Evolutionary conservation across 2,797 vertebrate species (phyloP).

Genomic region (Platyrinchus mystaceus): DNA sequence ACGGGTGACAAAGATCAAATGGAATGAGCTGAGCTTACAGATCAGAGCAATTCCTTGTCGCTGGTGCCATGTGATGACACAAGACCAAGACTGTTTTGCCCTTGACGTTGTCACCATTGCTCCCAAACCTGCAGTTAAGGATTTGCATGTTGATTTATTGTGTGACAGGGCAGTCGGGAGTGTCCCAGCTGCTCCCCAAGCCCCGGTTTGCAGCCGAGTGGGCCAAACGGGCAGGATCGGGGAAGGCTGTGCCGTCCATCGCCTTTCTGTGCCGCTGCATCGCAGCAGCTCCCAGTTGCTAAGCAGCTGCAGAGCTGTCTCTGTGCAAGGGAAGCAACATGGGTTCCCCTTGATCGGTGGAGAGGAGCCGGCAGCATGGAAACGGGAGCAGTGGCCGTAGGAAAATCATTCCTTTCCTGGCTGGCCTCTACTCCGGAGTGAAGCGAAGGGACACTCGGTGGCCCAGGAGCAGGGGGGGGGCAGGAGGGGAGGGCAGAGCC

Average conservation of each 20-base stretch:
- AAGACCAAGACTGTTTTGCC: not conserved
- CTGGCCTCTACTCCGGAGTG: not conserved
- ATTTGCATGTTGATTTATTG: not conserved
- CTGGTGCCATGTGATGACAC: not conserved
- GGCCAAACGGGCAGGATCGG: not conserved
- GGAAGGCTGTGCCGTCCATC: not conserved
- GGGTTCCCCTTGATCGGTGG: not conserved
- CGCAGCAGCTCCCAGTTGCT: constrained; percentile 54
- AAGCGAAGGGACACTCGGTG: not conserved
- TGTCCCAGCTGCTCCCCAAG: not conserved
- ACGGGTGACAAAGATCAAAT: not conserved
- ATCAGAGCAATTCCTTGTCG: not conserved
- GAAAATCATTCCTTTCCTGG: not conserved
- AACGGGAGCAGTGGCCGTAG: not conserved
- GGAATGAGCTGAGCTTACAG: not conserved
- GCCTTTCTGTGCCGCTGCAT: not conserved
- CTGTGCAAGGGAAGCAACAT: not conserved
- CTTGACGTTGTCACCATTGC: not conserved
- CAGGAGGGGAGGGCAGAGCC: not conserved
- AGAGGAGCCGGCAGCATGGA: not conserved
- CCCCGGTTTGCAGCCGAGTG: not conserved
- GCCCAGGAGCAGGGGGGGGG: not conserved
- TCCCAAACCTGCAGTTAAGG: not conserved
- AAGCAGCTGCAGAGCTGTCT: constrained; percentile 43
- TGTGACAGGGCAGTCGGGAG: not conserved